Evolutionary conservation across 2,113 vertebrate genomes (phyloP), one percentile per base, ranked within the genome.

Genomic region (Poecilia latipinna): DNA sequence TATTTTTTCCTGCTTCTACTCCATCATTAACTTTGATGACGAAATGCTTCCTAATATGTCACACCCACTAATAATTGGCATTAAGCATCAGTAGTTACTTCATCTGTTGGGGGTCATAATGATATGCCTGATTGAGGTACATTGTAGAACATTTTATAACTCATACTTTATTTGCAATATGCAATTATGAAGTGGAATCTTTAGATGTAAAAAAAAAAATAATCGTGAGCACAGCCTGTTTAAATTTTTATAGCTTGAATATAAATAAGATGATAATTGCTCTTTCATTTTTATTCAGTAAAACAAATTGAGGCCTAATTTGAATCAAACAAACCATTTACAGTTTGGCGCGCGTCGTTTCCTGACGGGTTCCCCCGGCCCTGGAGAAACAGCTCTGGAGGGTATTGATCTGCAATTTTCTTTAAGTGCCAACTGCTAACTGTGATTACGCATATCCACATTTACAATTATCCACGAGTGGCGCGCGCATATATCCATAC

Each of bases 391-490:
- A 54, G 61, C 29, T 78, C 74, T 74, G 77, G 54, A 62, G 87
- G 80, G 74, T 87, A 90, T 87, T 39, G 85, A 87, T 89, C 80
- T 80, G 83, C 72, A 88, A 89, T 91, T 90, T 83, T 80, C 39
- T 88, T 83, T 88, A 76, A 79, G 77, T 76, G 76, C 74, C 3
- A 26, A 66, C 75, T 85, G 80, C 75, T 86, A 77, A 85, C 84
- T 54, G 4, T 80, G 84, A 86, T 87, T 82, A 89, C 32, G 87
- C 75, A 73, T 82, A 76, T 44, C 75, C 80, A 78, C 82, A 72
- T 83, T 89, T 85, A 88, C 86, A 89, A 86, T 83, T 86, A 91
- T 77, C 80, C 66, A 82, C 24, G 1, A 87, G 80, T 73, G 77
- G 54, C 37, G 19, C 12, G 32, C 11, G 15, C 44, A 70, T 32